Conservation (phyloP, 2,113 vertebrate genomes). For the Saccopteryx bilineata region DNA sequence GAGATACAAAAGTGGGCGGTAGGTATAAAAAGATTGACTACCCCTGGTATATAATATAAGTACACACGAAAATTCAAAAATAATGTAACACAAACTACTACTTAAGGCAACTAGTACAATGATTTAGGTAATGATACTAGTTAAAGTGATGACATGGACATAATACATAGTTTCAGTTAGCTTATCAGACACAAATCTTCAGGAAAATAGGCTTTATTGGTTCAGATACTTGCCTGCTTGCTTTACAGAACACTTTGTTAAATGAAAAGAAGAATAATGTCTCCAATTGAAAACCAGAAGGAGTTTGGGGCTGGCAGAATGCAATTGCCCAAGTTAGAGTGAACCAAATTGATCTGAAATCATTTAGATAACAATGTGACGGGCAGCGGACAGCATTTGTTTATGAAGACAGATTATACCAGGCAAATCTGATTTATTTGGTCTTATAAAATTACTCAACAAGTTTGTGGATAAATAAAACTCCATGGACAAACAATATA, state of each 20-base stretch:
- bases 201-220: conserved; percentile 76
- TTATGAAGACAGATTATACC: conserved; percentile 83
- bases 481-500: conserved; percentile 77
- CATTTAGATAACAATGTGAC: conserved; percentile 83
- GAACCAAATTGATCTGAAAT: conserved; percentile 84
- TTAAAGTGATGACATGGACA: conserved; percentile 44
- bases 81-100: conserved; percentile 25
- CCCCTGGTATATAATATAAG: not conserved
- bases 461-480: conserved; percentile 82
- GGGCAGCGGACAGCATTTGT: conserved; percentile 77
- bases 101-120: not conserved
- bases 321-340: conserved; percentile 80
- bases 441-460: conserved; percentile 81
- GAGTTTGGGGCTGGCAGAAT: conserved; percentile 80
- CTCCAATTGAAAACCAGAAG: conserved; percentile 80
- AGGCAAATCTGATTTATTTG: conserved; percentile 82
- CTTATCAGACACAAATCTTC: conserved; percentile 66
- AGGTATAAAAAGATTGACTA: no score
- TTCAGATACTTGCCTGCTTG: conserved; percentile 79
- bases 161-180: conserved; percentile 72
- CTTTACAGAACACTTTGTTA: conserved; percentile 82
- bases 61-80: not conserved
- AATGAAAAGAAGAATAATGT: conserved; percentile 83
- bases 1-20: no score
- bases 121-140: conserved; percentile 58